Percentiles rank a stretch among this genome's conserved stretches.
These are phyloP conservation scores for Agrochola litura DNA, from an alignment of 2,888 invertebrate species.

Conservation along the genomic window DNA sequence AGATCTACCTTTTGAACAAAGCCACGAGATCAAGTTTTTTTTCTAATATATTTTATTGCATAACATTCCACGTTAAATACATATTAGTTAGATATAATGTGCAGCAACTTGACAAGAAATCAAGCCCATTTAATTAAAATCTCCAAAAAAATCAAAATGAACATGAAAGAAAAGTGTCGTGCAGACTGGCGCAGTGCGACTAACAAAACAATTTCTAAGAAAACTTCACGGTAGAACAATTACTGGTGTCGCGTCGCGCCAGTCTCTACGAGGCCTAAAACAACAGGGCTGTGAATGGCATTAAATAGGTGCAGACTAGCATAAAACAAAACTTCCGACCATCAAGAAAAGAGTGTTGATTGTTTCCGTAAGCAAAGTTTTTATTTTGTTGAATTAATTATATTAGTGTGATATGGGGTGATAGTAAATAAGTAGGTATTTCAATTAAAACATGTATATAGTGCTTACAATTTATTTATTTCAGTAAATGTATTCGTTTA, in stretches of 20 bases:
- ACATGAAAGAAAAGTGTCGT: no score
- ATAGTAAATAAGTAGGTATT: conserved; percentile 28
- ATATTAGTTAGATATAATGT: neutral
- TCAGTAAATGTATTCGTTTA: conserved; percentile 11
- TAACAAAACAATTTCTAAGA: no score
- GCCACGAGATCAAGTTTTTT: neutral
- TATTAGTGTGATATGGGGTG: conserved; percentile 18
- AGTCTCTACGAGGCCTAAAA: neutral
- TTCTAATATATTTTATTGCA: neutral
- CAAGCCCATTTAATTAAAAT: neutral
- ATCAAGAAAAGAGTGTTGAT: neutral
- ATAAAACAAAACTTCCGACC: neutral
- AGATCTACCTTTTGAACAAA: neutral
- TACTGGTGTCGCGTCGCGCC: no score
- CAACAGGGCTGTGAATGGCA: conserved; percentile 12
- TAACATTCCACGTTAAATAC: neutral
- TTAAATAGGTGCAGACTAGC: neutral
- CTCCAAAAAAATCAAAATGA: neutral
- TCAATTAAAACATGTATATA: conserved; percentile 28
- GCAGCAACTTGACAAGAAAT: neutral
- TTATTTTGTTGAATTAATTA: conserved; percentile 18
- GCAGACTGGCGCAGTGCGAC: no score
- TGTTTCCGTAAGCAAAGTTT: neutral
- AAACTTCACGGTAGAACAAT: no score
- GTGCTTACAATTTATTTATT: conserved; percentile 28